These are phyloP conservation scores for Saguinus midas DNA, from an alignment of 2,113 vertebrate species.

Conservation along the genomic window DNA sequence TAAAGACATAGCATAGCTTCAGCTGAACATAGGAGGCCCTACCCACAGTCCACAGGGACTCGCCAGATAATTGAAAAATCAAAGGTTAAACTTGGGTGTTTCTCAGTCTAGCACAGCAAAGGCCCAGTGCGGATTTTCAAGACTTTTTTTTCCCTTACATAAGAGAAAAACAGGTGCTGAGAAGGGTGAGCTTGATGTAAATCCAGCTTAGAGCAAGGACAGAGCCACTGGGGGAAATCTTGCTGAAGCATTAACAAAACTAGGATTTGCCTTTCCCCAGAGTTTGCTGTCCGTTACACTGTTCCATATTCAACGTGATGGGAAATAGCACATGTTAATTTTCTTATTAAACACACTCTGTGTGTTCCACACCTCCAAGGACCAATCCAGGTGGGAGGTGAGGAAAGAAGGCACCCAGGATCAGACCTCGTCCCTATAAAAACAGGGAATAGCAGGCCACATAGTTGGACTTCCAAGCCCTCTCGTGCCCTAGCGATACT, in stretches of 20 bases:
- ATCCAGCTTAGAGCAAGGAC: background rate
- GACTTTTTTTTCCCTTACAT: background rate
- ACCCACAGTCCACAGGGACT: background rate
- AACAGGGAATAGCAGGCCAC: background rate
- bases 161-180: background rate
- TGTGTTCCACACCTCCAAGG: background rate
- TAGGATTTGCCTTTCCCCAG: background rate
- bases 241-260: background rate
- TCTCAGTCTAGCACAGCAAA: background rate
- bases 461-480: background rate
- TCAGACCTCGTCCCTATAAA: background rate
- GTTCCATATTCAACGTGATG: background rate
- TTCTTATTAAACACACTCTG: background rate
- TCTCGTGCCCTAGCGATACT: background rate
- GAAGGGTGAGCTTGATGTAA: background rate
- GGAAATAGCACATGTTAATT: background rate
- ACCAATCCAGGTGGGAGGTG: background rate
- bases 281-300: background rate
- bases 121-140: background rate
- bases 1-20: background rate
- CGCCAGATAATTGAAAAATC: background rate
- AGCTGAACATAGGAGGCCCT: accelerated
- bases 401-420: background rate
- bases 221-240: background rate
- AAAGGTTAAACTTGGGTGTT: background rate